phyloP scores from a whole-genome alignment of 2,797 vertebrate species.

The Paramormyrops hopkinsi region DNA sequence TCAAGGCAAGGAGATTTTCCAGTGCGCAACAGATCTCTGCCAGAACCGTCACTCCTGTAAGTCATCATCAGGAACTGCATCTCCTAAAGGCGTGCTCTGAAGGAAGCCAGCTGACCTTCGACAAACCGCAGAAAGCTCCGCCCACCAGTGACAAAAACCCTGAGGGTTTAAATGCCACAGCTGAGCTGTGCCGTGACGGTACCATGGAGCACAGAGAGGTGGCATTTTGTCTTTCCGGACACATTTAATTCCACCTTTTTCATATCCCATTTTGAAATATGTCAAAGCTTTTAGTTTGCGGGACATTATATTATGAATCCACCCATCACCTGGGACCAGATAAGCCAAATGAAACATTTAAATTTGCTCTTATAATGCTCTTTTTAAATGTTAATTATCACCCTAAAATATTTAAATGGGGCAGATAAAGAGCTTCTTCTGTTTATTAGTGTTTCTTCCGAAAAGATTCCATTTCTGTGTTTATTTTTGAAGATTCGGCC shows the following conservation, averaged over 20 bases:
- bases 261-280: conserved; percentile 40
- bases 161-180: conserved; percentile 2
- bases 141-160: not conserved
- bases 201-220: not conserved
- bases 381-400: conserved; percentile 37
- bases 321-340: conserved; percentile 26
- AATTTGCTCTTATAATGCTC: conserved; percentile 29
- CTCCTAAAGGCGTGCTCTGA: not conserved
- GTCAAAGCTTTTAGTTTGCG: conserved; percentile 42
- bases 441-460: conserved; percentile 42
- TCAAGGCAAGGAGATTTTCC: not conserved
- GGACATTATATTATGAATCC: conserved; percentile 34
- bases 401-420: conserved; percentile 26
- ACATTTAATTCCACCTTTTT: conserved; percentile 22
- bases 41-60: not conserved
- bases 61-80: not conserved
- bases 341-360: conserved; percentile 37
- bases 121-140: not conserved
- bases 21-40: not conserved
- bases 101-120: not conserved
- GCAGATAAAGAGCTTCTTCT: conserved; percentile 26
- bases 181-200: not conserved
- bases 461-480: conserved; percentile 42
- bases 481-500: conserved; percentile 37
- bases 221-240: conserved; percentile 5